Base-by-base conservation (phyloP, 2,113 vertebrate species). In the Vidua macroura region DNA sequence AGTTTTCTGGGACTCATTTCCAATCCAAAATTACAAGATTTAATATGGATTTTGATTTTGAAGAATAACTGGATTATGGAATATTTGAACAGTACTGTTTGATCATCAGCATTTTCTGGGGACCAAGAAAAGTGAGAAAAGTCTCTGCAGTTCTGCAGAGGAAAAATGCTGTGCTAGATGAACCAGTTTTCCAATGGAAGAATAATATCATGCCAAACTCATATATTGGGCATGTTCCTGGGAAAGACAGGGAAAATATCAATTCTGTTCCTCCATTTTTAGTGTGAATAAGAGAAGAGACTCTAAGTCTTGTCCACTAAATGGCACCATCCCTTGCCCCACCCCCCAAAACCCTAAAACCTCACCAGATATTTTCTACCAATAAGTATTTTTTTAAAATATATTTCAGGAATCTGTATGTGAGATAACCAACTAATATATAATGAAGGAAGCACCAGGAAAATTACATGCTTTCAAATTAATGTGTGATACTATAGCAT, bases 261-360 rank as follows among this genome's bases (percentile, higher is more conserved):
- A 53, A 15, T 46, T 68, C 5, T 69, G 5, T 76, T 86, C 49
- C 14, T 52, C 53, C 4, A 2, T 33, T 85, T 46, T 43, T 48
- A 6, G 6, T 68, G 17, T 60, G 51, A 76, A n/a, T 33, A 75
- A 60, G 13, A 27, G 13, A 62, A 6, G 10, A 87, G 2, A 17
- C 20, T 72, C 9, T 41, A 69, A 37, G 43, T 43, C 41, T 44
- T 77, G 3, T 31, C 37, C 18, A 49, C 23, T 5, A 91, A 77
- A 82, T 35, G 24, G 2, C 12, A 52, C 3, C 5, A 16, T 2
- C 2, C 6, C 1, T 6, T 2, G 5, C 7, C 3, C 8, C 8
- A 19, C 1, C 15, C 0, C 7, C 58, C 41, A 41, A 41, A 39
- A 41, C 41, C 41, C 41, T 41, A 44, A 80, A 73, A 51, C 13